Conservation (phyloP, 2,797 vertebrate species). For the Syndactyla subalaris region DNA sequence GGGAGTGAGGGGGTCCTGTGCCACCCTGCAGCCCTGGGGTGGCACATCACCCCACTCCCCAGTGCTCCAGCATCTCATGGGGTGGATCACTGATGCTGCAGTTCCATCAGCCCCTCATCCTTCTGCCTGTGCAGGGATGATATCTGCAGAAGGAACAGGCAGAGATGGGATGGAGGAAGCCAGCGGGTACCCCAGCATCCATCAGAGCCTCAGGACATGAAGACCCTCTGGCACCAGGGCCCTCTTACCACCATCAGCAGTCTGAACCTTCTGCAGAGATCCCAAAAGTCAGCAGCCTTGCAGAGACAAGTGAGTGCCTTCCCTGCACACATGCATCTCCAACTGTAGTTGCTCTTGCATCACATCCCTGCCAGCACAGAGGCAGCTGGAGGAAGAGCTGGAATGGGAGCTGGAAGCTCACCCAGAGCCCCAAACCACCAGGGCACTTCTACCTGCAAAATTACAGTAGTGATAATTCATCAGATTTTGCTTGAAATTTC, state of each 20-base stretch:
- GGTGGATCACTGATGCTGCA: accelerated
- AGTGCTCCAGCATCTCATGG: accelerated
- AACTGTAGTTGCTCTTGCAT: background rate
- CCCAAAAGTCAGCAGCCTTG: background rate
- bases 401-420: background rate
- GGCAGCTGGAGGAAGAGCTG: background rate
- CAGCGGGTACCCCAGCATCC: background rate
- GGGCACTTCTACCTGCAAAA: background rate
- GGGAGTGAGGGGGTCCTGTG: accelerated
- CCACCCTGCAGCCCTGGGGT: background rate
- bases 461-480: background rate
- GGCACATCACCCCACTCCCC: accelerated
- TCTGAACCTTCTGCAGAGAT: background rate
- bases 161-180: background rate
- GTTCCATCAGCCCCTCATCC: background rate
- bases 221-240: background rate
- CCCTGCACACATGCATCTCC: background rate
- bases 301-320: background rate
- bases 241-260: background rate
- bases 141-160: background rate
- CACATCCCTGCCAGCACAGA: background rate
- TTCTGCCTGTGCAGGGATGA: background rate
- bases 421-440: background rate
- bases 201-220: background rate
- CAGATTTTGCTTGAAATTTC: background rate